Evolutionary conservation across 2,113 vertebrate species (phyloP), one percentile per base, ranked within the genome.

Genomic region (Thomomys bottae): DNA sequence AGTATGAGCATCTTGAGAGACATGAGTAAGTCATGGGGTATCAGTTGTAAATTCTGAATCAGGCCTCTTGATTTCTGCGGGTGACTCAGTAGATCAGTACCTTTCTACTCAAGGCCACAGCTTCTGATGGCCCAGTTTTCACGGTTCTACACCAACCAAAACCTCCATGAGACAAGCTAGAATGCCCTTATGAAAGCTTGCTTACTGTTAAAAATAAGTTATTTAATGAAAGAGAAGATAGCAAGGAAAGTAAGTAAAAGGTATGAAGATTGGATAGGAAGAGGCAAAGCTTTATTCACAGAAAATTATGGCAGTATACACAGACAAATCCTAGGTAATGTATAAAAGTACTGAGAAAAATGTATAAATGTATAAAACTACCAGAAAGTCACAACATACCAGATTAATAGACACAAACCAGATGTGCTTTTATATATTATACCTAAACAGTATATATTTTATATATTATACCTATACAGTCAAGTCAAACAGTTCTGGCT

Each of bases 171-270:
- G 6, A 28, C 38, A 88, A 77, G 45, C 68, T 15, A 8, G 54
- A 45, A 24, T 18, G 68, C n/a, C 81, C 30, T 5, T 6, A 18
- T 7, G 11, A 72, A 40, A 49, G 32, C 49, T 38, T 73, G 11
- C n/a, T 64, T 80, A 20, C 45, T 32, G 30, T 26, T 78, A 49
- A 68, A 68, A 80, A 78, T 38, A 59, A 14, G 32, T 18, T 36
- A 3, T 68, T 93, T 75, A 89, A 84, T 54, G 26, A 68, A 82
- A 72, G 79, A 4, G 34, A 71, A 81, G 76, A 90, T 20, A 78
- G 5, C 15, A 84, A 78, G 73, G 57, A 59, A 81, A 83, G 36
- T 40, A 87, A 73, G 21, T 75, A 23, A 54, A 92, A 70, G 71
- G 10, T 38, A 49, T 70, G 9, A 14, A 73, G 32, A 78, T 17